Evolutionary conservation across 2,797 vertebrate genomes (phyloP).

Genomic region (Alcedo quadribrachys): DNA sequence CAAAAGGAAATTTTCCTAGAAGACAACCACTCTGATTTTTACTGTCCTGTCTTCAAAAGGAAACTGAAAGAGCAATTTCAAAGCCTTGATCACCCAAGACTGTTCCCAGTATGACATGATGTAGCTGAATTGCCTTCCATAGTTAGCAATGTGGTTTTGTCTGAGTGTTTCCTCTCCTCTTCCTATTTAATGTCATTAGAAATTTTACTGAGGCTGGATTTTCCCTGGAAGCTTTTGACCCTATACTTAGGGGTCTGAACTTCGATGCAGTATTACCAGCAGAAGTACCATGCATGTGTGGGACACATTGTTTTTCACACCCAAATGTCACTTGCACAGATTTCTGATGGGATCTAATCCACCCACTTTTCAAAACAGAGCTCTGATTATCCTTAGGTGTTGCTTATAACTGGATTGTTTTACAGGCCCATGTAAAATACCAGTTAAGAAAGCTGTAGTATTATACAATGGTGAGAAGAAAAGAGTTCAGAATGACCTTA

Average conservation of each 20-base stretch:
- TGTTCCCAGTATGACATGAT: neutral
- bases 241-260: neutral
- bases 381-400: neutral
- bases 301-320: neutral
- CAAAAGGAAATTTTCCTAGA: neutral
- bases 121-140: neutral
- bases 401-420: neutral
- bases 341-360: neutral
- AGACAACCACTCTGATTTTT: fast-evolving
- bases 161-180: neutral
- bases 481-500: constrained; percentile 82
- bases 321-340: neutral
- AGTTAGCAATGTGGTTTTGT: neutral
- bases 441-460: constrained; percentile 85
- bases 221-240: neutral
- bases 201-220: neutral
- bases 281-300: neutral
- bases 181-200: neutral
- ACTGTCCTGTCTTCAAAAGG: neutral
- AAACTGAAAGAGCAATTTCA: neutral
- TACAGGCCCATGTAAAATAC: constrained; percentile 85
- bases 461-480: constrained; percentile 82
- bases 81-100: neutral
- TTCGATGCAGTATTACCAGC: neutral
- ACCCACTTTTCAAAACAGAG: neutral